Evolutionary conservation across 2,888 invertebrate species (phyloP), one percentile per base, ranked within the genome.

Genomic region (Erpobdella octoculata): DNA sequence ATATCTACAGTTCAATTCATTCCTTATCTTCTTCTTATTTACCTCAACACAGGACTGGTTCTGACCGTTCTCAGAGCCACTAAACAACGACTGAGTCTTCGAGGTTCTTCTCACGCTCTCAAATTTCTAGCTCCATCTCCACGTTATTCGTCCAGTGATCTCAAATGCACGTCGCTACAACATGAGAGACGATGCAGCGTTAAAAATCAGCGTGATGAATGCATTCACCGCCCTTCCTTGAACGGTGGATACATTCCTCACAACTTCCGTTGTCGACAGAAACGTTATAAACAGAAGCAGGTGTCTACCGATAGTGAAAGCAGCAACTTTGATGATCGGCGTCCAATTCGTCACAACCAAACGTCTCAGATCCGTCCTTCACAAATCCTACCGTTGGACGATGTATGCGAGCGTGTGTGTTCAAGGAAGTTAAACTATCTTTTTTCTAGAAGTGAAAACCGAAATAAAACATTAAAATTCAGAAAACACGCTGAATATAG

Each of bases 1-100:
- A 77, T 77, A 70, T 72, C 76, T n/a, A 66, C 75, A 65, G 75
- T 79, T 12, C 78, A 79, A 71, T 76, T 79, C 73, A 73, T 80
- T 9, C 80, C 80, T 0, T 76, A 79, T 66, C 41, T 77, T 15
- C 75, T 79, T 31, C 76, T 80, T 28, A 72, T 75, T 67, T 73
- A 74, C 35, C 75, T 78, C 33, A 80, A 80, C 71, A 73, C 78
- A 65, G 79, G 79, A 72, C 77, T 68, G 46, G 25, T 41, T n/a
- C n/a, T 65, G 15, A 38, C 38, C n/a, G 66, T 65, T 37, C 37
- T 65, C n/a, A 65, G 12, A n/a, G 62, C 62, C 12, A 62, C 28
- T 62, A n/a, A 31, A 33, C 33, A 62, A 31, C 21, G 62, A n/a
- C 28, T 28, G 28, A 6, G 21, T 15, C 53, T 53, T n/a, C 53